Percentiles rank a stretch among this genome's conserved stretches.
Evolutionary conservation across 2,888 invertebrate genomes (phyloP).

Genomic region (Hirtodrosophila alboralis): DNA sequence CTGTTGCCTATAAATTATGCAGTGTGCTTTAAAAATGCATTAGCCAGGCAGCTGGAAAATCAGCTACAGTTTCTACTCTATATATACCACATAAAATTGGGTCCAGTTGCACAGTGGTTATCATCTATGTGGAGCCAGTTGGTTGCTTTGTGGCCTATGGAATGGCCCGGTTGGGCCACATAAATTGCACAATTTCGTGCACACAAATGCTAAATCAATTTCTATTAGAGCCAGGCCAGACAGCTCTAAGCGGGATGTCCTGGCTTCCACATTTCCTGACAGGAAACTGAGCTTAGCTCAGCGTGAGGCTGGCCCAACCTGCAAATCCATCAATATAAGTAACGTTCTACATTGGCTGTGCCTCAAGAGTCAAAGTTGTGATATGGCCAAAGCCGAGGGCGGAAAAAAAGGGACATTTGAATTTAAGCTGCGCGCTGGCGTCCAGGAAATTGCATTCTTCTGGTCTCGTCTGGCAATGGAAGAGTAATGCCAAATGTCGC

Average conservation of each 20-base stretch:
- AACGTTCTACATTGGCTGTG: slow-evolving; percentile 24
- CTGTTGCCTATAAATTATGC: slow-evolving; percentile 65
- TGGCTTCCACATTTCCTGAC: slow-evolving; percentile 69
- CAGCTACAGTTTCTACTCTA: background rate
- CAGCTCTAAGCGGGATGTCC: slow-evolving; percentile 60
- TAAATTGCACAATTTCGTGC: slow-evolving; percentile 75
- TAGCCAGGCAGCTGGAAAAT: slow-evolving; percentile 48
- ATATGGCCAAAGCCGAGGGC: slow-evolving; percentile 15
- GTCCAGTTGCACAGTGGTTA: slow-evolving; percentile 55
- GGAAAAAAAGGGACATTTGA: slow-evolving; percentile 31
- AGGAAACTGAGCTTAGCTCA: slow-evolving; percentile 41
- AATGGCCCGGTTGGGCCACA: slow-evolving; percentile 44
- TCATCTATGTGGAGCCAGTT: slow-evolving; percentile 35
- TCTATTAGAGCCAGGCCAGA: slow-evolving; percentile 48
- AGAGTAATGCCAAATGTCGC: slow-evolving; percentile 56
- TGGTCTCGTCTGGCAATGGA: slow-evolving; percentile 18
- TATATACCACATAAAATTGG: slow-evolving; percentile 14
- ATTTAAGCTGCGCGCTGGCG: slow-evolving; percentile 7
- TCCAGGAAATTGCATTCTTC: slow-evolving; percentile 76
- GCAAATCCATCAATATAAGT: slow-evolving; percentile 71
- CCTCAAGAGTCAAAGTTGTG: slow-evolving; percentile 27
- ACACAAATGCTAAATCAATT: slow-evolving; percentile 73
- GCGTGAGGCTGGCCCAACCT: slow-evolving; percentile 25
- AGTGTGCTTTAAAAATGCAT: slow-evolving; percentile 72
- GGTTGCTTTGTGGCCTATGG: slow-evolving; percentile 37